Conservation (phyloP, 2,797 vertebrate genomes). For the Kryptopterus vitreolus region DNA sequence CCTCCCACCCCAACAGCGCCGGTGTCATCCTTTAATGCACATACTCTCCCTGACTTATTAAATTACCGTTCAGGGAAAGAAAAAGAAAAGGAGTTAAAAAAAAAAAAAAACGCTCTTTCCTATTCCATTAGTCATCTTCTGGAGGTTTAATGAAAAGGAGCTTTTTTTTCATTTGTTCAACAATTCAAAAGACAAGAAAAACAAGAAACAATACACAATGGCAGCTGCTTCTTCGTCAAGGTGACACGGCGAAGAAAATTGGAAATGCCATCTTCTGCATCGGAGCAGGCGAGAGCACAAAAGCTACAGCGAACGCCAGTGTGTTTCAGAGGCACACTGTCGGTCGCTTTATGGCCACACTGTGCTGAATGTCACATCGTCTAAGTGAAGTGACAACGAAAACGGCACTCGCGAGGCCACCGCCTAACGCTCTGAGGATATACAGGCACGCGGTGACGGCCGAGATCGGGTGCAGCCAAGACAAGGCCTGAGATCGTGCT, state of each 20-base stretch:
- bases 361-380: slow-evolving; percentile 70
- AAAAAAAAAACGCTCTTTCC: neutral
- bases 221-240: slow-evolving; percentile 57
- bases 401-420: slow-evolving; percentile 72
- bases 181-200: slow-evolving; percentile 42
- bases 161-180: neutral
- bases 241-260: slow-evolving; percentile 62
- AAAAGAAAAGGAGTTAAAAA: too few species aligned
- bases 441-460: slow-evolving; percentile 62
- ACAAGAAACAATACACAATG: slow-evolving; percentile 46
- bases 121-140: slow-evolving; percentile 11
- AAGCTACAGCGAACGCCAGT: slow-evolving; percentile 33
- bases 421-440: slow-evolving; percentile 68
- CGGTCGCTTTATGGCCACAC: slow-evolving; percentile 67
- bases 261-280: slow-evolving; percentile 60
- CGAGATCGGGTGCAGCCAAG: slow-evolving; percentile 28
- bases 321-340: slow-evolving; percentile 57
- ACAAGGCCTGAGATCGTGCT: slow-evolving; percentile 1
- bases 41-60: slow-evolving; percentile 6
- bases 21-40: slow-evolving; percentile 33
- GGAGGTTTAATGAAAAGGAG: slow-evolving; percentile 9
- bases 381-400: slow-evolving; percentile 81
- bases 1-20: neutral
- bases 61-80: slow-evolving; percentile 8
- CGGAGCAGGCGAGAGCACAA: slow-evolving; percentile 44